Conservation (phyloP, 64 coral and sea anemone genomes). For the Montipora efflorescens region DNA sequence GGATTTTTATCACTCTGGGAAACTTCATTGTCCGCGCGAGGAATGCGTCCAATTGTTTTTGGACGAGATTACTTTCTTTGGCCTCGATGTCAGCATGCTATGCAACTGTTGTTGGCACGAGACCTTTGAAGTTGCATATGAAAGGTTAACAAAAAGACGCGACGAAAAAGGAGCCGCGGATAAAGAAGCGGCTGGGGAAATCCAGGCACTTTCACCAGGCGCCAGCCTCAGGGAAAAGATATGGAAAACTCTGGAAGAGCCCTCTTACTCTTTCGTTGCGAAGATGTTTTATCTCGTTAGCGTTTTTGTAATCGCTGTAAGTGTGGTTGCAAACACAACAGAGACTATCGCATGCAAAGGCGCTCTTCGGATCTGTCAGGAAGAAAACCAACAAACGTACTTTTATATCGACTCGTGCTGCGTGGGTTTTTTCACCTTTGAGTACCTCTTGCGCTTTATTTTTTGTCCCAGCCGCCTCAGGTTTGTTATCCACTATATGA, state of each 20-base stretch:
- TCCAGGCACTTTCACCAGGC: not conserved
- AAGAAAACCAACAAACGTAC: conserved; percentile 47
- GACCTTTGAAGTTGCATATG: conserved; percentile 32
- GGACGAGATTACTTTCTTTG: conserved; percentile 76
- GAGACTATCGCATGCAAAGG: conserved; percentile 79
- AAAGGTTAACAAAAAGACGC: conserved; percentile 36
- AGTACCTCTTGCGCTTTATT: conserved; percentile 59
- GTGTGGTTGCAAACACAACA: conserved; percentile 70
- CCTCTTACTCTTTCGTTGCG: conserved; percentile 45
- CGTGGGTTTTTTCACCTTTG: conserved; percentile 77
- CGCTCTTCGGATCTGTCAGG: conserved; percentile 60
- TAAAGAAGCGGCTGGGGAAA: not conserved
- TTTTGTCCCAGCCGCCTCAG: conserved; percentile 58
- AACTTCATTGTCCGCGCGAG: conserved; percentile 68
- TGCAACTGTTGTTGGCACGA: conserved; percentile 70
- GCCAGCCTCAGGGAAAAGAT: conserved; percentile 55
- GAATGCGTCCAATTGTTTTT: conserved; percentile 64
- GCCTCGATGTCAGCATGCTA: conserved; percentile 42
- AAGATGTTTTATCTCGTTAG: conserved; percentile 74
- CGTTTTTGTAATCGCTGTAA: conserved; percentile 67
- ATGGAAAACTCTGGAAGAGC: conserved; percentile 72
- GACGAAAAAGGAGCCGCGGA: conserved; percentile 1
- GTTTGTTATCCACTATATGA: conserved; percentile 74
- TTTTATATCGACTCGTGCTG: conserved; percentile 78
- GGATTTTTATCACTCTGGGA: conserved; percentile 73